These are phyloP conservation scores for Emydoidea blandingii DNA, from an alignment of 2,797 vertebrate species.

Conservation along the genomic window DNA sequence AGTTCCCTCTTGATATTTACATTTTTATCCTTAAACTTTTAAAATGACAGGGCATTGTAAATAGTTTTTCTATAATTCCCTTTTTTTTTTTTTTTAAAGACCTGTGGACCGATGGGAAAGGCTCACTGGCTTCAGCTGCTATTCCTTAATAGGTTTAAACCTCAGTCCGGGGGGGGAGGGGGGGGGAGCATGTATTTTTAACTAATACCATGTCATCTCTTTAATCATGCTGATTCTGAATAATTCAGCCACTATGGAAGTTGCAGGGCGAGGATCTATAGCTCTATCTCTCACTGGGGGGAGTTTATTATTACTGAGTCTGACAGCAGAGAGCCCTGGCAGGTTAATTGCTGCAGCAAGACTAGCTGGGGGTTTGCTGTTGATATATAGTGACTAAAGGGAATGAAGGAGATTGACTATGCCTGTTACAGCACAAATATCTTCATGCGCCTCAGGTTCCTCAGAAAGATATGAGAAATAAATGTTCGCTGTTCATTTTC, in stretches of 20 bases:
- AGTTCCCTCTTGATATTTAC: constrained; percentile 50
- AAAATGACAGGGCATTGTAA: constrained; percentile 71
- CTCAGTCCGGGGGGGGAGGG: constrained; percentile 8
- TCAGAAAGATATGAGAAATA: constrained; percentile 85
- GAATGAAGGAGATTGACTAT: constrained; percentile 83
- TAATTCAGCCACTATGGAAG: constrained; percentile 83
- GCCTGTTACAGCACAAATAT: constrained; percentile 84
- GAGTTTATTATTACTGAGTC: constrained; percentile 81
- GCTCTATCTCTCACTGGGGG: constrained; percentile 76
- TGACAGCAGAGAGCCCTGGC: constrained; percentile 82
- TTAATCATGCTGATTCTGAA: constrained; percentile 85
- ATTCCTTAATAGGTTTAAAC: constrained; percentile 79
- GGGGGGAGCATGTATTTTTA: constrained; percentile 76
- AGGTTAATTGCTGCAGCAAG: constrained; percentile 86
- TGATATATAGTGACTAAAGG: constrained; percentile 83
- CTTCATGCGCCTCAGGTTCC: constrained; percentile 85
- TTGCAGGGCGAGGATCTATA: constrained; percentile 78
- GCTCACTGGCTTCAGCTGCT: constrained; percentile 38
- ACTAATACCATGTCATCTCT: constrained; percentile 82
- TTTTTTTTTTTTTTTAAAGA: constrained; percentile 28
- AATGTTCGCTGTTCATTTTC: constrained; percentile 86
- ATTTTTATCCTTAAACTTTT: constrained; percentile 63
- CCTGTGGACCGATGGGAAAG: constrained; percentile 1
- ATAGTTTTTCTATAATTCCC: constrained; percentile 57
- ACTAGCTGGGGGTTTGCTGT: constrained; percentile 81